Percentiles rank a stretch among this genome's conserved stretches.
Evolutionary conservation across 1,140 invertebrate species (phyloP).

Genomic region (Phymorhynchus buccinoides): DNA sequence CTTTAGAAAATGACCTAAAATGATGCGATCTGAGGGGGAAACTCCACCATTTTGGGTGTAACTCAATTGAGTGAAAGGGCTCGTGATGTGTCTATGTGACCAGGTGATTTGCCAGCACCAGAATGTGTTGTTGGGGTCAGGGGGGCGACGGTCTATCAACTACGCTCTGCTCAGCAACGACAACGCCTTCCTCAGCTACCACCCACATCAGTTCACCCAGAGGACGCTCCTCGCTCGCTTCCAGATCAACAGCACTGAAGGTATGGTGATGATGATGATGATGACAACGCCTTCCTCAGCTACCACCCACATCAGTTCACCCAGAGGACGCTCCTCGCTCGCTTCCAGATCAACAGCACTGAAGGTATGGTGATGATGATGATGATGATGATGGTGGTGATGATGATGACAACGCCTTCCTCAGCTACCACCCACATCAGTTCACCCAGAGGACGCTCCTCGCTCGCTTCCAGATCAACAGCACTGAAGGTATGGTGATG

Average conservation of each 20-base stretch:
- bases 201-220: constrained; percentile 72
- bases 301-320: constrained; percentile 70
- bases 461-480: constrained; percentile 75
- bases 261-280: no score
- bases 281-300: constrained; percentile 75
- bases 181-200: constrained; percentile 74
- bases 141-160: constrained; percentile 47
- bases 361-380: background rate
- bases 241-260: constrained; percentile 72
- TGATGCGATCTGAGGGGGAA: no score
- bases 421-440: constrained; percentile 73
- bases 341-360: constrained; percentile 74
- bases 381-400: no score
- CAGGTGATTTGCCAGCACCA: constrained; percentile 68
- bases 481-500: constrained; percentile 48
- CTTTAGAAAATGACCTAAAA: no score
- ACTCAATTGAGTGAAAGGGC: no score
- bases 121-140: constrained; percentile 48
- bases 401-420: constrained; percentile 75
- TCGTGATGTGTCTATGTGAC: no score
- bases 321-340: constrained; percentile 72
- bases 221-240: constrained; percentile 74
- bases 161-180: constrained; percentile 73
- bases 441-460: constrained; percentile 74
- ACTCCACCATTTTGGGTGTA: no score